phyloP scores from a whole-genome alignment of 2,797 vertebrate species.

The Enteromius mattozi region DNA sequence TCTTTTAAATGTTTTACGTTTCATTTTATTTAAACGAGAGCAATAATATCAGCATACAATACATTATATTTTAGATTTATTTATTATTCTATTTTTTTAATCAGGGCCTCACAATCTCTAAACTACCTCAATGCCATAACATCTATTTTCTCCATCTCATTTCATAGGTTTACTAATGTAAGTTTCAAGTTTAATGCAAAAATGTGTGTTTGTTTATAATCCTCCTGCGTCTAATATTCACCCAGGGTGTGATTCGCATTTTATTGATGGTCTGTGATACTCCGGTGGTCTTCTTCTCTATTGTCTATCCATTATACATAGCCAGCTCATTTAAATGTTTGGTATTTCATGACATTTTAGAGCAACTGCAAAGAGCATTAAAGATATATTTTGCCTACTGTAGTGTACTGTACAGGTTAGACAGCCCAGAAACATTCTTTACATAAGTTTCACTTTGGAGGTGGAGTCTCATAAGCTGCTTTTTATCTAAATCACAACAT shows the following conservation, averaged over 20 bases:
- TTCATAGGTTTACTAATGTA: background rate
- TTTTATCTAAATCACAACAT: background rate
- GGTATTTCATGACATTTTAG: background rate
- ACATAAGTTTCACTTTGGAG: background rate
- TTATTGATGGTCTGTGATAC: background rate
- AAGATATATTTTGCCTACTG: too few relatives aligned
- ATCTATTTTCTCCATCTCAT: background rate
- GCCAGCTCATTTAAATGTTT: background rate
- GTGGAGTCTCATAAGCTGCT: background rate
- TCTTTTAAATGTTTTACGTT: background rate
- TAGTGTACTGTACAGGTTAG: too few relatives aligned
- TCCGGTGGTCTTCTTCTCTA: constrained; percentile 12
- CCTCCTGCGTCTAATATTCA: background rate
- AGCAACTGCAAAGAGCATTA: too few relatives aligned
- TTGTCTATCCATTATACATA: background rate
- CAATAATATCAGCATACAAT: too few relatives aligned
- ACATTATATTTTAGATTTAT: background rate
- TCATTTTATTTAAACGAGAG: background rate
- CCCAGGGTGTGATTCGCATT: background rate
- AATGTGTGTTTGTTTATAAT: background rate
- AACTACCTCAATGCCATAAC: background rate
- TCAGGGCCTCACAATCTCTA: background rate
- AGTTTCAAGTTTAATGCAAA: background rate
- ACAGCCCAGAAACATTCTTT: background rate
- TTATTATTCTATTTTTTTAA: background rate